Base-by-base conservation (phyloP, 1,140 invertebrate species). In the Zaprionus taronus region DNA sequence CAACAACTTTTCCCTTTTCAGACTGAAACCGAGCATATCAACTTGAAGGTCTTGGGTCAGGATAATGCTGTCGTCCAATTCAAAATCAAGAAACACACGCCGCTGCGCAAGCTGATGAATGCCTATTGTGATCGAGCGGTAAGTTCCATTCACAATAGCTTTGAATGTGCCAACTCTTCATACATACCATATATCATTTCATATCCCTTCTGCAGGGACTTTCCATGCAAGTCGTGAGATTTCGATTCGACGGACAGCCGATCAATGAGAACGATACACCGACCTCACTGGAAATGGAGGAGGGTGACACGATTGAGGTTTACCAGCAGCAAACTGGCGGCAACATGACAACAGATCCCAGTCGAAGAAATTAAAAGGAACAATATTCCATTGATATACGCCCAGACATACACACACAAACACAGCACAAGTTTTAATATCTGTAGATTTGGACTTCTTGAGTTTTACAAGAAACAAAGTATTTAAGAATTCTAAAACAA, bases 21-120 rank as follows among this genome's bases (percentile, higher is more conserved):
- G 77, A 66, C 73, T 72, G 96, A 96, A 94, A 95, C 95, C 49
- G 97, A 97, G 93, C 97, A 97, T 92, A 97, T 98, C 93, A 98
- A 98, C 90, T 93, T 98, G 51, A 98, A 98, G 95, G 97, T 98
- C 34, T 94, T 98, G 81, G 97, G 97, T 24, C 97, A 99, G 93
- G 97, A 98, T 93, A 98, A 97, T 93, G 96, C 97, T 71, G 97
- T 98, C 71, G 97, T 98, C 34, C 97, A 98, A 92, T 98, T 99
- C 93, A 99, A 98, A 95, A 99, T 98, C 74, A 98, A 98, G 93
- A 98, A 97, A 94, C 97, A 98, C 93, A 98, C 98, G 79, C 97
- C 97, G 15, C 94, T 98, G 57, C 95, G 97, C 81, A 99, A 98
- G 93, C 93, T 98, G 38, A 98, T 99, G 97, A 97, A 96, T 92